phyloP scores from a whole-genome alignment of 2,888 invertebrate genomes.

The Rhimphoctona megacephalus region DNA sequence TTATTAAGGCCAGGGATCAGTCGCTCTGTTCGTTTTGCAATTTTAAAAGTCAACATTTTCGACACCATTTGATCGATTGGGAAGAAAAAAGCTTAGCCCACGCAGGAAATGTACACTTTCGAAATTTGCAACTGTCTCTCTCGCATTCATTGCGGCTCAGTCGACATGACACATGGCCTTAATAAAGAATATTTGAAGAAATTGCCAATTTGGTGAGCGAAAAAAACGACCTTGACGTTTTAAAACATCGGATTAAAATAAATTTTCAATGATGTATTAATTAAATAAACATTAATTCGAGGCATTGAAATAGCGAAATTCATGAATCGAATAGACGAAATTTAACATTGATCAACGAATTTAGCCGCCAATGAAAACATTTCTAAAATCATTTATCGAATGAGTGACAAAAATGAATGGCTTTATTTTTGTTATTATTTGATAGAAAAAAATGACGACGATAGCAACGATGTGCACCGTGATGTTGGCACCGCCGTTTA shows the following conservation, averaged over 20 bases:
- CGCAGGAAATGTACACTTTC: not conserved
- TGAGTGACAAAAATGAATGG: not conserved
- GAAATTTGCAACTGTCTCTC: not conserved
- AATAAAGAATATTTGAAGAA: not conserved
- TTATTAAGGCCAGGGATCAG: not conserved
- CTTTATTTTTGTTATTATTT: not conserved
- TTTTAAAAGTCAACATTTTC: not conserved
- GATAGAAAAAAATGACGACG: slow-evolving; percentile 56
- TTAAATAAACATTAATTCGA: too few relatives aligned
- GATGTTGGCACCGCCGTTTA: slow-evolving; percentile 60
- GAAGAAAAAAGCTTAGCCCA: not conserved
- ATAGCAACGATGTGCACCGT: slow-evolving; percentile 53
- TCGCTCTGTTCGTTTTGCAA: not conserved
- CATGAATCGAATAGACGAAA: not conserved
- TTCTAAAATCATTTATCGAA: not conserved
- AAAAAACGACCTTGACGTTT: not conserved
- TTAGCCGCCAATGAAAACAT: not conserved
- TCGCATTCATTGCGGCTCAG: not conserved
- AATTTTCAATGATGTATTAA: not conserved
- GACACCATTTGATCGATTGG: not conserved
- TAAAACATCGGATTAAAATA: not conserved
- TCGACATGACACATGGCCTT: not conserved
- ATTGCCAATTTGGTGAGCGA: not conserved
- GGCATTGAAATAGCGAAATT: not conserved
- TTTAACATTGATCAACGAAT: not conserved